Conservation (phyloP, 2,888 invertebrate genomes). For the Poecilobothrus nobilitatus region DNA sequence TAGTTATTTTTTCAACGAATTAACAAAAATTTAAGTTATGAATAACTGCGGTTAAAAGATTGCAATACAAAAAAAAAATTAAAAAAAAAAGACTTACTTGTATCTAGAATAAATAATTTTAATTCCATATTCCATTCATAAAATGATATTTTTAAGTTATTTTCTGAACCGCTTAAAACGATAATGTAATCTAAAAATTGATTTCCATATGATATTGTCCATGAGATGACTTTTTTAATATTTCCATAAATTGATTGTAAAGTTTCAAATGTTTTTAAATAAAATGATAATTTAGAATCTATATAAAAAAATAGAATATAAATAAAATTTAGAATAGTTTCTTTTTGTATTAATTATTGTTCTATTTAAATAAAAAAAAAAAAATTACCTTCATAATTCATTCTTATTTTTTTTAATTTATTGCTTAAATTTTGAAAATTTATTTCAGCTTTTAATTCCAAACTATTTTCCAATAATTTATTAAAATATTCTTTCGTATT, state of each 20-base stretch:
- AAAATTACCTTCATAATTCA: slow-evolving; percentile 25
- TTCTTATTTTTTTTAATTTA: slow-evolving; percentile 25
- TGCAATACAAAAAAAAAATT: slow-evolving; percentile 11
- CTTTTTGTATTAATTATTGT: no score
- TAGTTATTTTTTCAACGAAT: no score
- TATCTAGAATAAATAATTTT: slow-evolving; percentile 26
- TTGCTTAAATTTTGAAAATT: slow-evolving; percentile 9
- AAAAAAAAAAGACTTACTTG: slow-evolving; percentile 30
- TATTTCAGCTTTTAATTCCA: slow-evolving; percentile 20
- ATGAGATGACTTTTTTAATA: slow-evolving; percentile 25
- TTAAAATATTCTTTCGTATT: slow-evolving; percentile 15
- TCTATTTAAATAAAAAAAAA: no score
- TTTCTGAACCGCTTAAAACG: slow-evolving; percentile 24
- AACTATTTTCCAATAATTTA: slow-evolving; percentile 19
- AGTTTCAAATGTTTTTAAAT: slow-evolving; percentile 32
- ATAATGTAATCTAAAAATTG: slow-evolving; percentile 28
- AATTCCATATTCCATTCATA: slow-evolving; percentile 30
- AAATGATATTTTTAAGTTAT: slow-evolving; percentile 19
- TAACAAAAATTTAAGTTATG: no score
- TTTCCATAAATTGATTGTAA: slow-evolving; percentile 29
- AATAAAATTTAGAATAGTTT: neutral
- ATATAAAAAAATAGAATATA: neutral
- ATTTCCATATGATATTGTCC: slow-evolving; percentile 19
- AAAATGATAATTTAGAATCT: slow-evolving; percentile 21
- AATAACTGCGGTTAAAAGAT: no score